Conservation (phyloP, 1,140 invertebrate species). For the Brachionus rotundiformis region DNA sequence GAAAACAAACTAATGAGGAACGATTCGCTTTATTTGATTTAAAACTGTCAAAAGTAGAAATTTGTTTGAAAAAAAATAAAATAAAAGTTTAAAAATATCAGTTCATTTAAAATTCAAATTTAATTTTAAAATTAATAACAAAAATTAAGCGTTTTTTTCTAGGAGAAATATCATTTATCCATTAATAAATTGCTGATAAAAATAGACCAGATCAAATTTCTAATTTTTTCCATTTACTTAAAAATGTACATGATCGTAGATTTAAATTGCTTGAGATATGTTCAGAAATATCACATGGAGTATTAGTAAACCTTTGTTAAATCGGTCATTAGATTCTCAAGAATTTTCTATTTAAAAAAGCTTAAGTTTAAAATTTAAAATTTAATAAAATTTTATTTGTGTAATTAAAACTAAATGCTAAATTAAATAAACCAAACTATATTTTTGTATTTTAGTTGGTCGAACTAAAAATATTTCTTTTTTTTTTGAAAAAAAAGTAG, state of each 20-base stretch:
- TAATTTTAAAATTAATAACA: not conserved
- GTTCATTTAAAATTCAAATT: not conserved
- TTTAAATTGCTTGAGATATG: not conserved
- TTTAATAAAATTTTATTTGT: slow-evolving; percentile 32
- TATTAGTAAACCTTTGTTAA: not conserved
- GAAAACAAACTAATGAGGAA: not conserved
- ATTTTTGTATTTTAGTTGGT: not conserved
- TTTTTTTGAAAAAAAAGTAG: not conserved
- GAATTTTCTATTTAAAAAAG: slow-evolving; percentile 33
- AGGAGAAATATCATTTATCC: slow-evolving; percentile 13
- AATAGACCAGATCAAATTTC: not conserved
- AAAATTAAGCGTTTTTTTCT: too few relatives aligned
- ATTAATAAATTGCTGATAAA: slow-evolving; percentile 9
- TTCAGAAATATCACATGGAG: slow-evolving; percentile 16
- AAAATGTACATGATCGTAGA: not conserved
- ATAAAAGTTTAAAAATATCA: not conserved
- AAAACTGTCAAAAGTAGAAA: not conserved
- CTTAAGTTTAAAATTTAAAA: slow-evolving; percentile 33
- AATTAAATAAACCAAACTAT: slow-evolving; percentile 35
- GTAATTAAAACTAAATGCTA: slow-evolving; percentile 47
- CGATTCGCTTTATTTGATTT: not conserved
- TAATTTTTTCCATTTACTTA: not conserved
- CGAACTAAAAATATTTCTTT: slow-evolving; percentile 11
- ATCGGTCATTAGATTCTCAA: slow-evolving; percentile 27
- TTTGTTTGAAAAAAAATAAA: not conserved